These are phyloP conservation scores for Nymphalis polychloros DNA, from an alignment of 2,888 invertebrate genomes.

Conservation along the genomic window DNA sequence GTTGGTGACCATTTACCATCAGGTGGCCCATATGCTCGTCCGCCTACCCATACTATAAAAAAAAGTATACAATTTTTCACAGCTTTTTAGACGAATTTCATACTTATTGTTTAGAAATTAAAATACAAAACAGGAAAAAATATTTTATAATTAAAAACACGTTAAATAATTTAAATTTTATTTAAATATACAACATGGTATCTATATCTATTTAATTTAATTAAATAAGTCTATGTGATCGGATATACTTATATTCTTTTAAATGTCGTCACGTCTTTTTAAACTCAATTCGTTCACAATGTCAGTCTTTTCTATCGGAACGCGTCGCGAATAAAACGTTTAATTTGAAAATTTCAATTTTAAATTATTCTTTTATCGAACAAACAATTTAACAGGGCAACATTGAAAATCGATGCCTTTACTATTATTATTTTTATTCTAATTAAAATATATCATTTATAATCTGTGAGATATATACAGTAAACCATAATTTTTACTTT, in stretches of 20 bases:
- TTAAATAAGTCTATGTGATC: slow-evolving; percentile 74
- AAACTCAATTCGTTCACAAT: slow-evolving; percentile 28
- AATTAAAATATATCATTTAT: not conserved
- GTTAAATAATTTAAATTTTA: slow-evolving; percentile 61
- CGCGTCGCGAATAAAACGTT: slow-evolving; percentile 45
- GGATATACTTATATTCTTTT: slow-evolving; percentile 53
- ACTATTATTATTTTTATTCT: not conserved
- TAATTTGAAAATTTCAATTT: slow-evolving; percentile 1
- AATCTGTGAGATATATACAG: not conserved
- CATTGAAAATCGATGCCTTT: not conserved
- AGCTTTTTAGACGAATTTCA: too few species aligned
- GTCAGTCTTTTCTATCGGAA: slow-evolving; percentile 52
- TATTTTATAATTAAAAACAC: slow-evolving; percentile 32
- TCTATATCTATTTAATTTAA: slow-evolving; percentile 63
- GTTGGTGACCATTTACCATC: too few species aligned
- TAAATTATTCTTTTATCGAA: not conserved
- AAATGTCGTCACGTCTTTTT: slow-evolving; percentile 21
- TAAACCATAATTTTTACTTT: not conserved
- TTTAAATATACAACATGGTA: slow-evolving; percentile 80
- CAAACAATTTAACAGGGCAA: not conserved
- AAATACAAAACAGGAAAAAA: too few species aligned
- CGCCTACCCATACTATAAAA: too few species aligned
- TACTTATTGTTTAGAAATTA: too few species aligned
- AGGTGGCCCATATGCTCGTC: too few species aligned
- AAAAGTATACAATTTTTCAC: too few species aligned